A percentile compares a stretch with the other conserved stretches of the same genome.
phyloP scores from a whole-genome alignment of 64 coral and sea anemone genomes.

The Stichodactyla mertensii region DNA sequence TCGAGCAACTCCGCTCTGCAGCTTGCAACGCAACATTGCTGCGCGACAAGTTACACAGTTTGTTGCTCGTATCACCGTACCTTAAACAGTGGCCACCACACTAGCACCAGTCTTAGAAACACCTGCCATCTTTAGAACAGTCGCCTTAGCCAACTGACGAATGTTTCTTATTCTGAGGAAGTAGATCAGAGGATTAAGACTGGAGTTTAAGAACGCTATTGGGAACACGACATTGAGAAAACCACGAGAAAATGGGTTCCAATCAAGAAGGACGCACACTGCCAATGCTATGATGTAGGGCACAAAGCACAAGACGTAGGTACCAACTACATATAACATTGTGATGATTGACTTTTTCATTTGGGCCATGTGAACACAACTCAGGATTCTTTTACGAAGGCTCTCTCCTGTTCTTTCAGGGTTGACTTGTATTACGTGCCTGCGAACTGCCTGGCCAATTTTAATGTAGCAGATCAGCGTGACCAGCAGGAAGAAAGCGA shows the following conservation, averaged over 20 bases:
- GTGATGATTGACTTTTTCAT: slow-evolving; percentile 4
- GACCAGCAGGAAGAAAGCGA: neutral
- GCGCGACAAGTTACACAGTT: too few species aligned
- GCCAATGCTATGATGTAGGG: neutral
- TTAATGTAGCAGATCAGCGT: slow-evolving; percentile 6
- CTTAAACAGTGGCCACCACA: too few species aligned
- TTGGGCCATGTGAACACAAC: neutral
- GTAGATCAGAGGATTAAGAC: slow-evolving; percentile 6
- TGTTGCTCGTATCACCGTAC: too few species aligned
- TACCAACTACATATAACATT: slow-evolving; percentile 2
- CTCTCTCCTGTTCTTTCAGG: neutral
- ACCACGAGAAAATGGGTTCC: neutral
- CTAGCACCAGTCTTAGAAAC: neutral
- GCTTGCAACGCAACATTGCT: too few species aligned
- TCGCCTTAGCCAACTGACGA: neutral
- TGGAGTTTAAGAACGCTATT: slow-evolving; percentile 2
- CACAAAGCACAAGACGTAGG: neutral
- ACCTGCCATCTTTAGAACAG: neutral
- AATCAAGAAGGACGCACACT: neutral
- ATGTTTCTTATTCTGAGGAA: neutral
- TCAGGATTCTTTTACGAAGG: neutral
- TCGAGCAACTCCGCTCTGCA: too few species aligned
- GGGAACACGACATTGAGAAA: neutral
- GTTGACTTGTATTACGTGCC: neutral
- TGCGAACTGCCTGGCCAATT: neutral